Conservation (phyloP, 2,113 vertebrate genomes). For the Sterna hirundo region DNA sequence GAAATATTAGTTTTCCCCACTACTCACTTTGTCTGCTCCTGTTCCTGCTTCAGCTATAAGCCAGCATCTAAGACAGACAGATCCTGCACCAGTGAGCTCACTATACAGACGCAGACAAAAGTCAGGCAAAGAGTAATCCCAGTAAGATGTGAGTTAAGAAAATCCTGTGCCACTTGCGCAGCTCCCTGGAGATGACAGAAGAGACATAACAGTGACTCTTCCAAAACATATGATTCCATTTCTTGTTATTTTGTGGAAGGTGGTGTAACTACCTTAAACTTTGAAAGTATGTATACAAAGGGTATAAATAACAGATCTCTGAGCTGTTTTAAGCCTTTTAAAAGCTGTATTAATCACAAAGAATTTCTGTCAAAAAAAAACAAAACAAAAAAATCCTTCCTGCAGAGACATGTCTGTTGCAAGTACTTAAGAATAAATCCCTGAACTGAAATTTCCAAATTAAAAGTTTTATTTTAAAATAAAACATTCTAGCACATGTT, state of each 20-base stretch:
- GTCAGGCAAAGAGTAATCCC: background rate
- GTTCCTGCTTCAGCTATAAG: background rate
- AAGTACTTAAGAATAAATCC: background rate
- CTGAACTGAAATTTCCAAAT: background rate
- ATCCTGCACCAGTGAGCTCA: background rate
- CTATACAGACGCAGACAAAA: background rate
- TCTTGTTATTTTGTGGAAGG: background rate
- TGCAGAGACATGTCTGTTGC: background rate
- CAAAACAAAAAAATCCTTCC: background rate
- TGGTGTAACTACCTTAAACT: background rate
- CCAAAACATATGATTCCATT: background rate
- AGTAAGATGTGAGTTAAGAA: background rate
- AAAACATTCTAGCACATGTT: background rate
- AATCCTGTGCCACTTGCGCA: background rate
- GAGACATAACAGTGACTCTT: background rate
- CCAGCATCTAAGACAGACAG: background rate
- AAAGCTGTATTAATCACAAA: background rate
- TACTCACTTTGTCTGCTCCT: background rate
- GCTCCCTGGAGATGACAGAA: background rate
- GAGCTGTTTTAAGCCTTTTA: background rate
- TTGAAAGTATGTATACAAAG: background rate
- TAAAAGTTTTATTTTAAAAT: background rate
- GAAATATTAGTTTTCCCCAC: background rate
- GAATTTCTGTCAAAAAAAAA: background rate
- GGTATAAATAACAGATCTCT: background rate